Conservation (phyloP, 2,888 invertebrate genomes). For the Acanthoscelides obtectus region DNA sequence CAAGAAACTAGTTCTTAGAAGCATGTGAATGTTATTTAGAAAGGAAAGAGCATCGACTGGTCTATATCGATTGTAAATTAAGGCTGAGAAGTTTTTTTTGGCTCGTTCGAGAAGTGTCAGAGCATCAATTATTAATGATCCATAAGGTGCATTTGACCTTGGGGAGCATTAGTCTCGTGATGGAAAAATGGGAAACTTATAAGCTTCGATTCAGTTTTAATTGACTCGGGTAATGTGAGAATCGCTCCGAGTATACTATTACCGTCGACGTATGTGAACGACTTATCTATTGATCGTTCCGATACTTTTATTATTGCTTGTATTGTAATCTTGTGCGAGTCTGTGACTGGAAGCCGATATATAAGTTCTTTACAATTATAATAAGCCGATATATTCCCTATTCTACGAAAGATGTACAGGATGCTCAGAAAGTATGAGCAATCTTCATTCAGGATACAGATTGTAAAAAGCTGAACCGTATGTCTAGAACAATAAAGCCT, state of each 20-base stretch:
- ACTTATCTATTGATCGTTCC: neutral
- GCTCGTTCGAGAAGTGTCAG: slow-evolving; percentile 20
- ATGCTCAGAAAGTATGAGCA: no score
- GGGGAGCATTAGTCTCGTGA: slow-evolving; percentile 21
- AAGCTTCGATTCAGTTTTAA: neutral
- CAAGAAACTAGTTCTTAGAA: no score
- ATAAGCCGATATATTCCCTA: no score
- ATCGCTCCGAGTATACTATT: neutral
- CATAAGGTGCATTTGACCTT: slow-evolving; percentile 25
- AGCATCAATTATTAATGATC: slow-evolving; percentile 31
- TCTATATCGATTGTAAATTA: slow-evolving; percentile 21
- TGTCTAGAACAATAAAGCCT: no score
- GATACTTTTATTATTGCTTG: neutral
- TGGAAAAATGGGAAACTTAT: neutral
- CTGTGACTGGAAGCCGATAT: neutral
- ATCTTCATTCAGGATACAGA: no score
- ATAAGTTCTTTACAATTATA: no score
- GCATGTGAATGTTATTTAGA: no score
- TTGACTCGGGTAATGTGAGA: neutral
- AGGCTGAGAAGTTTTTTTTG: slow-evolving; percentile 15
- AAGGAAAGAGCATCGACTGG: neutral
- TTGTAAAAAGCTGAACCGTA: no score
- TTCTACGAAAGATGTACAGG: no score
- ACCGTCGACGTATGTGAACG: neutral
- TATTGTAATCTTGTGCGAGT: neutral